Evolutionary conservation across 2,888 invertebrate genomes (phyloP), one percentile per base, ranked within the genome.

Genomic region (Brenthis hecate): DNA sequence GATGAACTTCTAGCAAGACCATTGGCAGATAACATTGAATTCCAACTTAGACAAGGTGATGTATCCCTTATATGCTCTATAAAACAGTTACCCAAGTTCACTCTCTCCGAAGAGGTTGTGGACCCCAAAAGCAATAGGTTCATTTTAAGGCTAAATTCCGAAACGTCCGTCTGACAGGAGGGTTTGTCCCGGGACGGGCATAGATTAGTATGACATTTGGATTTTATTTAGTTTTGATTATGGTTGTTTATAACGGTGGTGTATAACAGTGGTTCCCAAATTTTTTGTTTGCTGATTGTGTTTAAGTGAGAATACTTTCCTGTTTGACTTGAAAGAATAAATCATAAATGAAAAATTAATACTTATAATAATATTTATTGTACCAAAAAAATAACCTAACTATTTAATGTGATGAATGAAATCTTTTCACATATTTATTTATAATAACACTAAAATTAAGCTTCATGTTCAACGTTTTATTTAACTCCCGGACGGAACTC

Each of bases 61-160:
- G 96, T 99, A 36, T 98, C 98, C 0, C 94, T 99, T 1, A 93
- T 99, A 77, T 98, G 99, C 82, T 95, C 96, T 14, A 95, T 99
- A 65, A 95, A 96, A 76, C 94, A 95, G 78, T 89, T 99, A 78
- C 99, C 99, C 0, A 98, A 98, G 89, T 98, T 99, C 84, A 98
- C 97, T 87, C 94, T 99, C 54, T 97, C 97, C 0, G 99, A 99
- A 85, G 98, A 99, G 86, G 97, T 99, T 0, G 97, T 99, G 16
- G 98, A 99, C 92, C 98, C 98, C 0, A 98, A 98, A 87, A 97
- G 96, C 80, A 98, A 99, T 89, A 97, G 98, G 85, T 99, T 99
- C 94, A 96, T 99, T 64, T 93, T 99, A 74, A 94, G 98, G 83
- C 93, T 99, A 57, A 99, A 98, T 84, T 99, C 99, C 0, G 99